These are phyloP conservation scores for Cinara cedri DNA, from an alignment of 2,888 invertebrate species.

Conservation along the genomic window DNA sequence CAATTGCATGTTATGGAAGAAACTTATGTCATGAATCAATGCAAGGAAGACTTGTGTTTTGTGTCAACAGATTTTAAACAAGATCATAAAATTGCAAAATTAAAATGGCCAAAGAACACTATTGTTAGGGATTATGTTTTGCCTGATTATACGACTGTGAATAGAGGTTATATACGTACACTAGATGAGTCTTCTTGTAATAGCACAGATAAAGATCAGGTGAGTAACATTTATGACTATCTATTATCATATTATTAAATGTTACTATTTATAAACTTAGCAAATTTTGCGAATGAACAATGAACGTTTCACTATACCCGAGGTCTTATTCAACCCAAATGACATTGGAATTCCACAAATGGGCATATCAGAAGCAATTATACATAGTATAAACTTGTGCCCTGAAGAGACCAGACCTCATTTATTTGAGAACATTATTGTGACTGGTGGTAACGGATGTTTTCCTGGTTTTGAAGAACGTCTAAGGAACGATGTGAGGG, in stretches of 20 bases:
- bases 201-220: slow-evolving; percentile 58
- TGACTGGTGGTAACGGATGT: slow-evolving; percentile 80
- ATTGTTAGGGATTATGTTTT: slow-evolving; percentile 90
- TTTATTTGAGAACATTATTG: slow-evolving; percentile 80
- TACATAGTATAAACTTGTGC: slow-evolving; percentile 76
- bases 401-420: slow-evolving; percentile 77
- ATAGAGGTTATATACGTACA: slow-evolving; percentile 75
- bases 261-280: slow-evolving; percentile 62
- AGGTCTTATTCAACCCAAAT: slow-evolving; percentile 90
- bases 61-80: slow-evolving; percentile 82
- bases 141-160: slow-evolving; percentile 91
- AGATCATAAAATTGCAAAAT: slow-evolving; percentile 76
- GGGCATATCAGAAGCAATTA: slow-evolving; percentile 90
- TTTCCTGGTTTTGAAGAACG: slow-evolving; percentile 86
- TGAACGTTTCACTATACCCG: slow-evolving; percentile 93
- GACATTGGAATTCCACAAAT: slow-evolving; percentile 90
- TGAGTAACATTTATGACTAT: background rate
- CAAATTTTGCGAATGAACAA: slow-evolving; percentile 88
- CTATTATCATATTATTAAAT: slow-evolving; percentile 8
- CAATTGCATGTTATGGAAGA: slow-evolving; percentile 99
- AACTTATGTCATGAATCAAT: slow-evolving; percentile 97
- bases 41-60: slow-evolving; percentile 96
- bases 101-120: slow-evolving; percentile 69
- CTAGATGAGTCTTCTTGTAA: slow-evolving; percentile 63
- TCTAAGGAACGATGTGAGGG: slow-evolving; percentile 77